Evolutionary conservation across 2,888 invertebrate species (phyloP), one percentile per base, ranked within the genome.

Genomic region (Stenurella melanura): DNA sequence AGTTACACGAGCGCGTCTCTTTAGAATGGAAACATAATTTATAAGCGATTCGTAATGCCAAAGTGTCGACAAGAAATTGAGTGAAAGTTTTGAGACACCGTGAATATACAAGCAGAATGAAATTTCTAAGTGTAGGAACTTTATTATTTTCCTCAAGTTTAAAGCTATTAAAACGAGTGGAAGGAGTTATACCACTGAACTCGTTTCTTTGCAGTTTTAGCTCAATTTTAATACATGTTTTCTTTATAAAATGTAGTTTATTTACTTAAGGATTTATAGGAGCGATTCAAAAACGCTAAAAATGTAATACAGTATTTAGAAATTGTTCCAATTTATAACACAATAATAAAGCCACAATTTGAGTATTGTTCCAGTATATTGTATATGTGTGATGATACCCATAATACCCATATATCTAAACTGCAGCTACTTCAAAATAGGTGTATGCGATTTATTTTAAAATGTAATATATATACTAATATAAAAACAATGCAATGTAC

Each of bases 1-100:
- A 79, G 83, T 83, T 83, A 83, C 74, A 78, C 74, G 76, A 74
- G 71, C 75, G 77, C 79, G 73, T 71, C 72, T 60, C 73, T 77
- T 75, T 60, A 60, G 70, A 70, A 70, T 60, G 18, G 86, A 85
- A 86, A 87, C 86, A 86, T 87, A 88, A 88, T 88, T 88, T 89
- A 87, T 87, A 88, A 89, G 87, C 88, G 88, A 88, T 89, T 89
- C 87, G 88, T 88, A 88, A 88, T 87, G 85, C 87, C 85, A 85
- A 87, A 87, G 87, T 88, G 87, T 88, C 86, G 86, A 87, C 88
- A 88, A 79, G 81, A 80, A 80, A 83, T 87, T 87, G 88, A 88
- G 88, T 87, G 88, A 88, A 88, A 88, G 87, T 87, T 87, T 85
- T 66, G 63, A 80, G 77, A 74, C 73, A 50, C 56, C 73, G 73